Conservation (phyloP, 2,888 invertebrate species). For the Didymodactylos carnosus region DNA sequence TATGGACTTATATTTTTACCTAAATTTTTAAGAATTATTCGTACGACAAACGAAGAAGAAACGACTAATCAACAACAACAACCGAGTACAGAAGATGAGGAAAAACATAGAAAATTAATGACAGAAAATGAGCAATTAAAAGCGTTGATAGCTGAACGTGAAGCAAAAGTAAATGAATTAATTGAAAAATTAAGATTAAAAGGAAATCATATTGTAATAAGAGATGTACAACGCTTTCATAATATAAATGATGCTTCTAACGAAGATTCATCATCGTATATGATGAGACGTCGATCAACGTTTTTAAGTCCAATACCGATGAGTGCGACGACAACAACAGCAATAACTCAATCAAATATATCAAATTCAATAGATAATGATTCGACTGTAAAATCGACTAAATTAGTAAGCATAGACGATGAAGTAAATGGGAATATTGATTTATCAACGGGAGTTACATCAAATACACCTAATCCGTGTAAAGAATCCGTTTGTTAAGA, state of each 20-base stretch:
- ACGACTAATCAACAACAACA: slow-evolving; percentile 34
- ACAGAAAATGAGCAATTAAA: slow-evolving; percentile 88
- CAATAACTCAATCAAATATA: no score
- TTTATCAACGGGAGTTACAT: no score
- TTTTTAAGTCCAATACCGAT: background rate
- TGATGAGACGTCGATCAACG: background rate
- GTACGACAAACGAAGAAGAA: no score
- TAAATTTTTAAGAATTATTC: slow-evolving; percentile 44
- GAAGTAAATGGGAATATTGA: no score
- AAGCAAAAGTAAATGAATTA: background rate
- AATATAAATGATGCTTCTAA: background rate
- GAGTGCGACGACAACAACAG: background rate
- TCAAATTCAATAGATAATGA: no score
- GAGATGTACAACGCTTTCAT: background rate
- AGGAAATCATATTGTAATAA: background rate
- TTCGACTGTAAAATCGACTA: no score
- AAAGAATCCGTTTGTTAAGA: no score
- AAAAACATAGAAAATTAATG: slow-evolving; percentile 70
- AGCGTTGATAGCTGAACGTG: slow-evolving; percentile 59
- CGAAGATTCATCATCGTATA: background rate
- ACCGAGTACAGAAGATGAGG: slow-evolving; percentile 58
- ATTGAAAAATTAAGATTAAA: background rate
- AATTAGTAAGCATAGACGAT: no score
- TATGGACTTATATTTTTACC: slow-evolving; percentile 96
- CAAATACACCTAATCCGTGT: no score